phyloP scores from a whole-genome alignment of 2,113 vertebrate species.

The Bagarius yarrelli region DNA sequence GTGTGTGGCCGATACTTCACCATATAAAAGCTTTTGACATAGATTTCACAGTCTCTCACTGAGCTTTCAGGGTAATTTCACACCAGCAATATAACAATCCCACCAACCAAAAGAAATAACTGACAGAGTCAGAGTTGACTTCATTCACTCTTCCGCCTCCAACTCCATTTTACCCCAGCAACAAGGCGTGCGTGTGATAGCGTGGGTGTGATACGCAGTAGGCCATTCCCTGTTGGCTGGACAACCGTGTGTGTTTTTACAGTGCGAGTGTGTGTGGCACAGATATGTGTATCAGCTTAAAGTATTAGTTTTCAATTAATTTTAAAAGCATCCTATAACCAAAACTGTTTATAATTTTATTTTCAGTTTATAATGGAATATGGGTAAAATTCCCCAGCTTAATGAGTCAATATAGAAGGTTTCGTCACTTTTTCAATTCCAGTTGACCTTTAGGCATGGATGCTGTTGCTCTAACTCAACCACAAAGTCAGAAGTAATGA shows the following conservation, averaged over 20 bases:
- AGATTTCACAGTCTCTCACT: conserved; percentile 46
- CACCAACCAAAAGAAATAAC: conserved; percentile 61
- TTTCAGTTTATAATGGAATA: neutral
- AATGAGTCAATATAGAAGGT: neutral
- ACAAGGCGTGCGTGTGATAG: conserved; percentile 66
- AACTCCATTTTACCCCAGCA: conserved; percentile 68
- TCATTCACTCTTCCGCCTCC: conserved; percentile 65
- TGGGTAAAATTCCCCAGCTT: neutral
- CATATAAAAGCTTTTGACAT: conserved; percentile 51
- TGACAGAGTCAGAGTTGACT: conserved; percentile 67
- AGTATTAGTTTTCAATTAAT: too few relatives aligned
- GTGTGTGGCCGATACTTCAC: conserved; percentile 34
- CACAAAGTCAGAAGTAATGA: neutral
- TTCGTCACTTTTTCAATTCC: neutral
- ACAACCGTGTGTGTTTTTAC: conserved; percentile 33
- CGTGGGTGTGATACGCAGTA: conserved; percentile 50
- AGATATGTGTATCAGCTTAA: conserved; percentile 3
- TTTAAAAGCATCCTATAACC: too few relatives aligned
- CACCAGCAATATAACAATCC: conserved; percentile 54
- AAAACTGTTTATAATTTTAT: neutral
- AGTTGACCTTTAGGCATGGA: neutral
- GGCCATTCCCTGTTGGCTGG: conserved; percentile 66
- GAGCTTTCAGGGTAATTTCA: conserved; percentile 63
- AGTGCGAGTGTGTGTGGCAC: conserved; percentile 22
- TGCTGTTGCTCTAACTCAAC: neutral